phyloP scores from a whole-genome alignment of 64 coral and sea anemone species.

The Actinia tenebrosa region DNA sequence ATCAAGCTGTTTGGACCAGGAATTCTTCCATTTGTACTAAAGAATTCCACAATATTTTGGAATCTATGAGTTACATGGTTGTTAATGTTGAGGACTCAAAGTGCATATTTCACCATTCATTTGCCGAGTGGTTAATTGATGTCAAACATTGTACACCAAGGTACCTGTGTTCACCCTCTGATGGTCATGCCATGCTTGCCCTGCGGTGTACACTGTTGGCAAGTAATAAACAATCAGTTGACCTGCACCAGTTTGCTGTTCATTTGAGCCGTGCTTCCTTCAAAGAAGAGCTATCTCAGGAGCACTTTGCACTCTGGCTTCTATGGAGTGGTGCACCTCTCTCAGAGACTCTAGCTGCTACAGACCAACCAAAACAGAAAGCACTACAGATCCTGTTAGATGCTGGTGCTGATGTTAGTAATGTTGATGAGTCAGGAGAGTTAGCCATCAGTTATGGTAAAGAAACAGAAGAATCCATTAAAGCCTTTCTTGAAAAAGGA shows the following conservation, averaged over 20 bases:
- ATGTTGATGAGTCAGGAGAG: conserved; percentile 36
- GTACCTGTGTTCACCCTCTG: conserved; percentile 71
- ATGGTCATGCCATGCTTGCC: conserved; percentile 97
- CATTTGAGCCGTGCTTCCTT: conserved; percentile 82
- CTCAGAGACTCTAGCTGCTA: conserved; percentile 50
- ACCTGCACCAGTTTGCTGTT: conserved; percentile 74
- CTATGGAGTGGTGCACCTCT: conserved; percentile 82
- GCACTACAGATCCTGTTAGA: conserved; percentile 62
- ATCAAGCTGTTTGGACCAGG: conserved; percentile 79
- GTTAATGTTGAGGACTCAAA: conserved; percentile 41
- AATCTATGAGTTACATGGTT: conserved; percentile 66
- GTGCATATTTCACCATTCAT: conserved; percentile 88
- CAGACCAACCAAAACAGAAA: conserved; percentile 59
- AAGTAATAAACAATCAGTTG: conserved; percentile 45
- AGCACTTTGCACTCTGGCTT: conserved; percentile 86
- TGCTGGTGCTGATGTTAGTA: conserved; percentile 74
- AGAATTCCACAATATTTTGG: conserved; percentile 52
- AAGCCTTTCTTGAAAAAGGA: conserved; percentile 75
- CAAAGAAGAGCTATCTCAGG: conserved; percentile 52
- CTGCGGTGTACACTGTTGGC: conserved; percentile 61
- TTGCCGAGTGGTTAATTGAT: conserved; percentile 95
- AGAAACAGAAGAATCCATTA: conserved; percentile 78
- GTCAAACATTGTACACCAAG: conserved; percentile 89
- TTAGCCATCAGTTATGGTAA: conserved; percentile 35
- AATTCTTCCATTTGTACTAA: conserved; percentile 43